These are phyloP conservation scores for Lycaon pictus DNA, from an alignment of 2,113 vertebrate species.

Conservation along the genomic window DNA sequence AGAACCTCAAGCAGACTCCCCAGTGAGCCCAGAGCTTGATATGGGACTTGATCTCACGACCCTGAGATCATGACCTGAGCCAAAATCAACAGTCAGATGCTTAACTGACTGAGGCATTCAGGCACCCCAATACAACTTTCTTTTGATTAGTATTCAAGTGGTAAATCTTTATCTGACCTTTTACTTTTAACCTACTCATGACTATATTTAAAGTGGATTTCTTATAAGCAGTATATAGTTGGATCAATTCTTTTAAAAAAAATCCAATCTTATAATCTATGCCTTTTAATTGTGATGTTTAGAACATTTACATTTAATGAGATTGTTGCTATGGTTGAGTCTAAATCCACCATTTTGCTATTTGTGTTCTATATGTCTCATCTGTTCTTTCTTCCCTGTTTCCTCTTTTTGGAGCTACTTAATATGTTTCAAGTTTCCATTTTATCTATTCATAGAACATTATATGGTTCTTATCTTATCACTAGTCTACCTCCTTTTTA, in stretches of 20 bases:
- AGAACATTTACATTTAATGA: slow-evolving; percentile 11
- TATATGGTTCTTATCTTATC: neutral
- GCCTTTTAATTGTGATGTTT: slow-evolving; percentile 19
- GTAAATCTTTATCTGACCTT: neutral
- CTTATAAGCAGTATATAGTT: neutral
- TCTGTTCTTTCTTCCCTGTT: neutral
- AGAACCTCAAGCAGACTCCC: neutral
- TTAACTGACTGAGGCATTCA: neutral
- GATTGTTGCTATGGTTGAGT: neutral
- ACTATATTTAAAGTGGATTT: slow-evolving; percentile 19
- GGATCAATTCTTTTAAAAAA: neutral
- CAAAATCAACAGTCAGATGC: neutral
- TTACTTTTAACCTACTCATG: slow-evolving; percentile 29
- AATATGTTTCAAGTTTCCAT: neutral
- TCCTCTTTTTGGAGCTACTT: neutral
- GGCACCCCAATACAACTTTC: neutral
- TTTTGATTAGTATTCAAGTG: neutral
- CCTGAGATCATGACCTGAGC: neutral
- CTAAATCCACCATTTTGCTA: slow-evolving; percentile 5
- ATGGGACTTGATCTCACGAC: neutral
- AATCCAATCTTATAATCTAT: neutral
- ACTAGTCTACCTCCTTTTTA: neutral
- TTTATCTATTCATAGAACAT: neutral
- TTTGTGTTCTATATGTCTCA: neutral
- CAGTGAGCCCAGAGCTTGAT: neutral